Evolutionary conservation across 2,797 vertebrate genomes (phyloP).

Genomic region (Todus mexicanus): DNA sequence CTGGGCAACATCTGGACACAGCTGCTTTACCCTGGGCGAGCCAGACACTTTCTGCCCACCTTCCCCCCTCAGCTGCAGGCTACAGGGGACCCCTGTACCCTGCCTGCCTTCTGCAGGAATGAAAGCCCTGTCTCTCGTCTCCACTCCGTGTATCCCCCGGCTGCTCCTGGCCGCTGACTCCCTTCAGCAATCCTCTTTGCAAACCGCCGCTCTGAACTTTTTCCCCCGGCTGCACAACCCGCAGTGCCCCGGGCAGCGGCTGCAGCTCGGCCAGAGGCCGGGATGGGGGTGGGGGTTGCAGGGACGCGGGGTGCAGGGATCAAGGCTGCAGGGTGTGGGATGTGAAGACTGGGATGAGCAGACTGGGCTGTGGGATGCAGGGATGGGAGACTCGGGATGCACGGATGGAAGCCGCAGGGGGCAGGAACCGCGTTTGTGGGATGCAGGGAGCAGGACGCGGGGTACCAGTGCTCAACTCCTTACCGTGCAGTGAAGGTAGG

Average conservation of each 20-base stretch:
- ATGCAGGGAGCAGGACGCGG: not conserved
- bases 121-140: not conserved
- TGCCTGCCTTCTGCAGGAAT: not conserved
- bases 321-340: not conserved
- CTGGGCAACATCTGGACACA: not conserved
- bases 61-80: fast-evolving
- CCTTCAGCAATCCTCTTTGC: not conserved
- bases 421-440: not conserved
- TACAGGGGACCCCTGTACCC: not conserved
- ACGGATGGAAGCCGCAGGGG: not conserved
- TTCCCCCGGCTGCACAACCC: not conserved
- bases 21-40: not conserved
- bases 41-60: not conserved
- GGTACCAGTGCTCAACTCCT: not conserved
- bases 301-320: not conserved
- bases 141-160: not conserved
- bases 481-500: slow-evolving; percentile 20
- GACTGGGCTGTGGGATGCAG: not conserved
- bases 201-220: not conserved
- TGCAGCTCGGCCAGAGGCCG: not conserved
- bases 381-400: not conserved
- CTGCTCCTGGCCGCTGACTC: not conserved
- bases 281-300: not conserved
- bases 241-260: not conserved
- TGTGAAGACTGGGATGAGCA: not conserved